Evolutionary conservation across 2,888 invertebrate genomes (phyloP), one percentile per base, ranked within the genome.

Genomic region (Callosobruchus maculatus): DNA sequence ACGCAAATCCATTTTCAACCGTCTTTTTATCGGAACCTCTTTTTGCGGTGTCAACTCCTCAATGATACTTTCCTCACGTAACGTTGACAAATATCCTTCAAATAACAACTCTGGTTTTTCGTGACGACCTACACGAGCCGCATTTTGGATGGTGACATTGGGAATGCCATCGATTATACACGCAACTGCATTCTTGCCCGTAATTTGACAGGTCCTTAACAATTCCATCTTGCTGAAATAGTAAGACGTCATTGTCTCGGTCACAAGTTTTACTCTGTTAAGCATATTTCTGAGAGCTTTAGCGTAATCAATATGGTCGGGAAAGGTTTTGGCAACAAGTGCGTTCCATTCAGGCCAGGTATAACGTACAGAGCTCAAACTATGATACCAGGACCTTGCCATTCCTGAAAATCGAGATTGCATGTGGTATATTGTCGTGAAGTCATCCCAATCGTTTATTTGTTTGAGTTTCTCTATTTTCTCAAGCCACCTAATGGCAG

Each of bases 161-260:
- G 66, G 20, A n/a, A 76, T 30, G 2, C 75, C 74, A 70, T 76
- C 74, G 31, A 77, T 77, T 2, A 77, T 13, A 67, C 75, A 76
- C 13, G 74, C 73, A 7, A 77, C 74, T 18, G 77, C 75, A 68
- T 77, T 70, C 71, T 71, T 73, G 0, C 70, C 71, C 5, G 67
- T 68, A 20, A 77, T 74, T 67, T 73, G 73, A 67, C 77, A 77
- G 3, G 72, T 49, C 9, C 73, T 67, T 18, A 74, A 21, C 2
- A 80, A n/a, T 70, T 77, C 78, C 76, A 81, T 79, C 67, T 81
- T 80, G 0, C 67, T 68, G 73, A 79, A 81, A 73, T 80, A 80
- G 71, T 80, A 80, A 4, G 67, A 18, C 2, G 74, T 70, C 76
- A 74, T 76, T 22, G 76, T 77, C 68, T 78, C 75, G 21, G 70